Conservation (phyloP, 2,888 invertebrate genomes). For the Timema podura region DNA sequence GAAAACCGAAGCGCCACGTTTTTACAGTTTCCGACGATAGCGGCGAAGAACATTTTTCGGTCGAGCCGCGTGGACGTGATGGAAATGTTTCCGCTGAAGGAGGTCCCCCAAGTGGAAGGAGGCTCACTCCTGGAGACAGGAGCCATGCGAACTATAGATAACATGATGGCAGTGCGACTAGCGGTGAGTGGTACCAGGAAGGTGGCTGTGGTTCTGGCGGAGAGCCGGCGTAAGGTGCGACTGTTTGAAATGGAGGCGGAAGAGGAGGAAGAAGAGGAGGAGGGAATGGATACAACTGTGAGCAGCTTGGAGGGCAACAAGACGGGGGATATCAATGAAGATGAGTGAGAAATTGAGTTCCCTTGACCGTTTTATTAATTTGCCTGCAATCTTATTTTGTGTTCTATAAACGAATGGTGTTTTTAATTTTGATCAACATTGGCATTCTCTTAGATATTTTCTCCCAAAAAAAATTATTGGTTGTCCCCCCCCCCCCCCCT, state of each 20-base stretch:
- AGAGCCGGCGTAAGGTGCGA: conserved; percentile 72
- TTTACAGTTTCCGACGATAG: conserved; percentile 49
- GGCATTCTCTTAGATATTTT: no score
- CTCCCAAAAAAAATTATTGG: no score
- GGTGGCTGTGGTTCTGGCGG: conserved; percentile 80
- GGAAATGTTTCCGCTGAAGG: neutral
- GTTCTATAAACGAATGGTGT: no score
- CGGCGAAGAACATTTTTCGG: conserved; percentile 38
- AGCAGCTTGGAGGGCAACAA: conserved; percentile 36
- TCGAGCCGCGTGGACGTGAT: conserved; percentile 22
- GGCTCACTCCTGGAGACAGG: conserved; percentile 32
- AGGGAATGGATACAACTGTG: conserved; percentile 48
- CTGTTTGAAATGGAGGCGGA: conserved; percentile 92
- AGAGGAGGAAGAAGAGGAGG: conserved; percentile 84
- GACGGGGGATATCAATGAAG: no score
- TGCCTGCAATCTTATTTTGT: no score
- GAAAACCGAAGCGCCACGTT: conserved; percentile 48
- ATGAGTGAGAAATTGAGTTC: no score
- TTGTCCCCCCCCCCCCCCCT: no score
- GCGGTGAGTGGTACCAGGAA: conserved; percentile 82
- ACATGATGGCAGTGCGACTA: conserved; percentile 62
- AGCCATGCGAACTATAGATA: conserved; percentile 56
- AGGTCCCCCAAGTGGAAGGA: conserved; percentile 40
- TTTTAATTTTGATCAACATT: no score
- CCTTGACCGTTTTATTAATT: no score